Conservation (phyloP, 2,113 vertebrate genomes). For the Ochotona princeps region DNA sequence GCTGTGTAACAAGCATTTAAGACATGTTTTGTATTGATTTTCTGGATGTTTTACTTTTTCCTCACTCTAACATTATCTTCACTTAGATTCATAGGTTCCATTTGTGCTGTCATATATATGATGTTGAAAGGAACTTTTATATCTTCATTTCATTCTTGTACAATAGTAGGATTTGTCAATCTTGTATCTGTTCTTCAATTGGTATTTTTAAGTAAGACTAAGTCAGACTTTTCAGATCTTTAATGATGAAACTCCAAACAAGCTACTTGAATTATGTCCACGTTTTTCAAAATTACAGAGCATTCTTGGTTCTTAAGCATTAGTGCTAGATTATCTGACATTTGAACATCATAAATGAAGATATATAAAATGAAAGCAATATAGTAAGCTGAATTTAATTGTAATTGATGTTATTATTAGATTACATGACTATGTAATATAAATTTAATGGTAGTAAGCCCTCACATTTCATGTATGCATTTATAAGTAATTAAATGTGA, state of each 20-base stretch:
- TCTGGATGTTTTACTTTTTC: neutral
- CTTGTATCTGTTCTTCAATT: slow-evolving; percentile 8
- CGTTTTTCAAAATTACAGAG: slow-evolving; percentile 3
- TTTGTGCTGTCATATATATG: neutral
- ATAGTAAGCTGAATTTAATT: slow-evolving; percentile 12
- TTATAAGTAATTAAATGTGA: slow-evolving; percentile 22
- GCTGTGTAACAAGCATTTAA: neutral
- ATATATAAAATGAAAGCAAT: slow-evolving; percentile 37
- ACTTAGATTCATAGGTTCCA: neutral
- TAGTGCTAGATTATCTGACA: neutral
- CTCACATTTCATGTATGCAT: slow-evolving; percentile 31
- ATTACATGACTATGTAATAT: neutral
- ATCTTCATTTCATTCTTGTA: slow-evolving; percentile 16
- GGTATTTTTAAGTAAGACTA: slow-evolving; percentile 30
- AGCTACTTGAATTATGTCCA: neutral
- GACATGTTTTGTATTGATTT: neutral
- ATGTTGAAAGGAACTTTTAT: neutral
- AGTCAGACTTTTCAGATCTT: neutral
- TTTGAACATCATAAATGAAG: neutral
- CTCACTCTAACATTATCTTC: neutral
- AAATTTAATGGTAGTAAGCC: slow-evolving; percentile 25
- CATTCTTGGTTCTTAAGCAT: slow-evolving; percentile 31
- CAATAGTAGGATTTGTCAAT: neutral
- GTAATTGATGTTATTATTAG: neutral
- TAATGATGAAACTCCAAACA: slow-evolving; percentile 27